phyloP scores from a whole-genome alignment of 2,888 invertebrate species.

The Philaethria dido region DNA sequence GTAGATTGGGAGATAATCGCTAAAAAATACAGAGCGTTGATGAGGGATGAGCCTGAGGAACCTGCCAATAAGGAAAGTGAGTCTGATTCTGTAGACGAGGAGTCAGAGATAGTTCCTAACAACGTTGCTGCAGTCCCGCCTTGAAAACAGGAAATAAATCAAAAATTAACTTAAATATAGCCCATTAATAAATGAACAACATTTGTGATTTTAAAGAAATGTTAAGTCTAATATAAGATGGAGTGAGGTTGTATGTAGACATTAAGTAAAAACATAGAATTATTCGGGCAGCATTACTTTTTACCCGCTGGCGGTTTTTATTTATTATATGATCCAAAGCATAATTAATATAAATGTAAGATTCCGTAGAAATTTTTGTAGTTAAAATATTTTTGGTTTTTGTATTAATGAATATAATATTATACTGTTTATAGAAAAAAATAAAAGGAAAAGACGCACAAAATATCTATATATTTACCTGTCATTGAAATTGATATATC shows the following conservation, averaged over 20 bases:
- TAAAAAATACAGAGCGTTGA: conserved; percentile 92
- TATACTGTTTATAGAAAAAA: not conserved
- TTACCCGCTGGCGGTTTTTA: not conserved
- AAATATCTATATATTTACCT: not conserved
- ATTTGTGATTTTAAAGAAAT: conserved; percentile 5
- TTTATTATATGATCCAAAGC: not conserved
- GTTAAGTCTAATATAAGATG: not conserved
- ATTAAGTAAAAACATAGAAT: not conserved
- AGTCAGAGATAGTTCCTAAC: conserved; percentile 73
- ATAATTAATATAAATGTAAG: not conserved
- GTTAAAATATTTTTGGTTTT: not conserved
- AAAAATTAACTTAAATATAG: not conserved
- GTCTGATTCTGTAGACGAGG: conserved; percentile 70
- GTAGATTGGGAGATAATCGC: conserved; percentile 96
- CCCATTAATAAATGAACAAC: not conserved
- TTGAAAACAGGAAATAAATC: conserved; percentile 52
- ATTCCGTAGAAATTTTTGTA: not conserved
- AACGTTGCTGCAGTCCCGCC: conserved; percentile 70
- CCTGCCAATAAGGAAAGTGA: conserved; percentile 65
- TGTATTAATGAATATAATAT: not conserved
- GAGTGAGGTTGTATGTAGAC: conserved; percentile 12
- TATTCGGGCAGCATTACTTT: not conserved
- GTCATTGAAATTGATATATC: not conserved
- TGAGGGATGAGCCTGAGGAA: conserved; percentile 76
- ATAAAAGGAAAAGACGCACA: not conserved